Evolutionary conservation across 2,113 vertebrate genomes (phyloP), one percentile per base, ranked within the genome.

Genomic region (Pantherophis guttatus): DNA sequence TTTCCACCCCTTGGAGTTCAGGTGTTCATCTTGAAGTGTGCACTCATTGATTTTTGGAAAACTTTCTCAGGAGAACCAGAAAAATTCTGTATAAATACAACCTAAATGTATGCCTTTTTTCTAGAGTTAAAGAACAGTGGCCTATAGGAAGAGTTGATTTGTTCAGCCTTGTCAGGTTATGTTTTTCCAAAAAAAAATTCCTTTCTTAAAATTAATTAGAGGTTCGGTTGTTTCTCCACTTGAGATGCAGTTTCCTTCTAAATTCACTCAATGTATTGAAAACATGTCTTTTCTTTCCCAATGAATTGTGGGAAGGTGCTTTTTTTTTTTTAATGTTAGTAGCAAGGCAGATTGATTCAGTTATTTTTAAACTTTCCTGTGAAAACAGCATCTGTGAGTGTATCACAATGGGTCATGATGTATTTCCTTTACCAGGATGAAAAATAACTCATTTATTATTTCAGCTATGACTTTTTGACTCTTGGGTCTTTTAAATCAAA

Each of bases 361-460:
- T 98, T 99, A 99, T 99, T 99, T 99, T 99, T 99, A 98, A 97
- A 98, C 98, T 98, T 99, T 99, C 99, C 99, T 99, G 98, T 99
- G 98, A 98, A 99, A 98, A 98, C 97, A 98, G 95, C 95, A 97
- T 96, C 94, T 95, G 96, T 93, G 97, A 96, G 96, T 95, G 98
- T 98, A 98, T 98, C 98, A 99, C 99, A 99, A 98, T 99, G 98
- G 99, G 97, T 98, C 94, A 93, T 99, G 99, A 99, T 99, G 99
- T 98, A 98, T 98, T 99, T 99, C 99, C 99, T 99, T 98, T 97
- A 97, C 95, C 97, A 97, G 98, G 98, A 97, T 98, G 98, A 98
- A 99, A 99, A 99, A 99, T 98, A 98, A 98, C 97, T 98, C 98
- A 98, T 99, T 98, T 99, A 98, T 99, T 99, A 98, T 98, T 98